Base-by-base conservation (phyloP, 92 coral and sea anemone species). In the Nematostella vectensis region DNA sequence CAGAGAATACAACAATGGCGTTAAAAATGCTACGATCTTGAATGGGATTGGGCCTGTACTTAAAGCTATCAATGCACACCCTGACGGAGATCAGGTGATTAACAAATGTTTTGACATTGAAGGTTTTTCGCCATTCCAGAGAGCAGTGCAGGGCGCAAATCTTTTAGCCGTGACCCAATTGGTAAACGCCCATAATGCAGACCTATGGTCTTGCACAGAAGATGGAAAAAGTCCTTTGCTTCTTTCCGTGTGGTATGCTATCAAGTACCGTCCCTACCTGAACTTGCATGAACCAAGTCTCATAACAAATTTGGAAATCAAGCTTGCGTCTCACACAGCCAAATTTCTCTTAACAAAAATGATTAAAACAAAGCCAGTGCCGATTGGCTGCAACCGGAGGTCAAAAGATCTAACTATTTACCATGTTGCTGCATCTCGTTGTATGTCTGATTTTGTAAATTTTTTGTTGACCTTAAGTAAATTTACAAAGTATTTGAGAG, bases 61-160 rank as follows among this genome's bases (percentile, higher is more conserved):
- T 6, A 42, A 25, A 44, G 71, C 71, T 3, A 65, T 65, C 27
- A 65, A 65, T 15, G 53, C 61, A 8, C 52, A 54, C 27, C 61
- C 18, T 2, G 8, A 54, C 43, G 39, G 59, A 8, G 50, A 21
- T 29, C 36, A 63, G 47, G 47, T 54, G 2, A 65, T 65, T 4
- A 54, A 65, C 25, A 58, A 65, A 21, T 85, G 95, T 54, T 74
- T 72, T 30, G 95, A 81, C 48, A 63, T 44, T 9, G 82, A 81
- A 20, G 89, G 89, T 0, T 77, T 52, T 62, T 67, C 88, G 2
- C 76, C 83, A 0, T 54, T 81, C 4, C 96, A 81, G 28, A 29
- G 89, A 43, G 96, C 96, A 0, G 88, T 78, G 1, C 81, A 76
- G 59, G 96, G 96, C 0, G 85, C 81, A 2, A 87, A 87, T 43